Evolutionary conservation across 53 echinoderm and acorn worm species (phyloP), one percentile per base, ranked within the genome.

Genomic region (Hippasteria phrygiana): DNA sequence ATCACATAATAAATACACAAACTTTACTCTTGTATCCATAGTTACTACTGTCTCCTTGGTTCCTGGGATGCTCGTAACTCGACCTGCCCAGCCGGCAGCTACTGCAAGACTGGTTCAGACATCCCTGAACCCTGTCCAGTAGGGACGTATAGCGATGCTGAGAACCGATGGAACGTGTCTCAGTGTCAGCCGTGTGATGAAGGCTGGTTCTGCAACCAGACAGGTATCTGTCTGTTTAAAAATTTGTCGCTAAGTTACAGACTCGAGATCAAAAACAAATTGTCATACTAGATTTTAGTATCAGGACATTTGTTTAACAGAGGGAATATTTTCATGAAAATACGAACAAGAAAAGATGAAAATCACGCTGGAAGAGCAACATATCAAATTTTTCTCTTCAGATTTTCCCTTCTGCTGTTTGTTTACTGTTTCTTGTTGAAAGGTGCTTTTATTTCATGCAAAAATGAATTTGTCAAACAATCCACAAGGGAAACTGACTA

Each of bases 191-290:
- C 87, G 0, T 98, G 99, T 67, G 94, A 95, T 77, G 99, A 98
- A 59, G 99, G 99, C n/a, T 94, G 93, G 87, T 98, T 92, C 77
- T 98, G 99, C 63, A 98, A 98, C 88, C 94, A 98, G 37, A 98
- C 99, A 85, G 99, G 98, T 97, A 83, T n/a, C 4, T 31, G 26
- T 1, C 17, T 12, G 35, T 10, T 41, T 12, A 46, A 11, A 77
- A 76, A 26, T 77, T 18, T 43, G 17, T 11, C 4, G n/a, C n/a
- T n/a, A n/a, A n/a, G n/a, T n/a, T n/a, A n/a, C n/a, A n/a, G n/a
- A n/a, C n/a, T n/a, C n/a, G 51, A 47, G 1, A 17, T 22, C 22
- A 39, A n/a, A 43, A 73, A 73, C 4, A 20, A 39, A 26, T 40
- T n/a, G 13, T n/a, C n/a, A n/a, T n/a, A n/a, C n/a, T n/a, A n/a